Conservation (phyloP, 2,888 invertebrate genomes). For the Tenthredo amoena region DNA sequence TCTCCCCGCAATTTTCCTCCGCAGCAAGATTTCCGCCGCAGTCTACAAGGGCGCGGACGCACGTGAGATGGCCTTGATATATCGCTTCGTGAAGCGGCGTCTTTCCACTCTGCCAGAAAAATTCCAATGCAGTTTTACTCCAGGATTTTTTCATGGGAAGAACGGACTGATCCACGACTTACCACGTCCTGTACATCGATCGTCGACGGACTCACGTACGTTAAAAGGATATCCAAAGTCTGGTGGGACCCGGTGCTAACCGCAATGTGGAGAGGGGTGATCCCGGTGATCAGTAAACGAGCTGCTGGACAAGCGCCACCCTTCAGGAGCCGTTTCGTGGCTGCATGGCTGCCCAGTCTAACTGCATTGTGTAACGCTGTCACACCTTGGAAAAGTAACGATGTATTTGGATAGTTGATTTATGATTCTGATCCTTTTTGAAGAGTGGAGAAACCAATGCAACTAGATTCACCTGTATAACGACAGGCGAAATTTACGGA, state of each 20-base stretch:
- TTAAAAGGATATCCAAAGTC: conserved; percentile 61
- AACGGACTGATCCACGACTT: background rate
- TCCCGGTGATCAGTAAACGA: conserved; percentile 66
- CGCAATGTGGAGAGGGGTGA: conserved; percentile 76
- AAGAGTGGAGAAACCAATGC: background rate
- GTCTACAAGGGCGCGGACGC: conserved; percentile 78
- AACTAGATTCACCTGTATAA: conserved; percentile 61
- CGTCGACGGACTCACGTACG: conserved; percentile 42
- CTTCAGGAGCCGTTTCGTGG: conserved; percentile 71
- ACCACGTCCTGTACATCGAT: conserved; percentile 61
- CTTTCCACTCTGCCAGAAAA: conserved; percentile 69
- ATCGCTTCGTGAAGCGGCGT: conserved; percentile 81
- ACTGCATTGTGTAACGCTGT: conserved; percentile 76
- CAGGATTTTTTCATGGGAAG: background rate
- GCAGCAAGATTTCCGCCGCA: conserved; percentile 75
- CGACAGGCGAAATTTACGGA: conserved; percentile 60
- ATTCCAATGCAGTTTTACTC: background rate
- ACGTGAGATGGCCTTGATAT: conserved; percentile 78
- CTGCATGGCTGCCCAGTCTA: conserved; percentile 69
- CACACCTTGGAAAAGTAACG: conserved; percentile 61
- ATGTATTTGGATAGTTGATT: background rate
- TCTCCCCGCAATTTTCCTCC: conserved; percentile 69
- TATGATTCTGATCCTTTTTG: too few relatives aligned
- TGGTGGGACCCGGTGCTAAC: conserved; percentile 69
- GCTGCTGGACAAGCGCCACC: conserved; percentile 71